Percentiles rank a stretch among this genome's conserved stretches.
phyloP scores from a whole-genome alignment of 2,888 invertebrate genomes.

The Sinopyrophorus schimmeli region DNA sequence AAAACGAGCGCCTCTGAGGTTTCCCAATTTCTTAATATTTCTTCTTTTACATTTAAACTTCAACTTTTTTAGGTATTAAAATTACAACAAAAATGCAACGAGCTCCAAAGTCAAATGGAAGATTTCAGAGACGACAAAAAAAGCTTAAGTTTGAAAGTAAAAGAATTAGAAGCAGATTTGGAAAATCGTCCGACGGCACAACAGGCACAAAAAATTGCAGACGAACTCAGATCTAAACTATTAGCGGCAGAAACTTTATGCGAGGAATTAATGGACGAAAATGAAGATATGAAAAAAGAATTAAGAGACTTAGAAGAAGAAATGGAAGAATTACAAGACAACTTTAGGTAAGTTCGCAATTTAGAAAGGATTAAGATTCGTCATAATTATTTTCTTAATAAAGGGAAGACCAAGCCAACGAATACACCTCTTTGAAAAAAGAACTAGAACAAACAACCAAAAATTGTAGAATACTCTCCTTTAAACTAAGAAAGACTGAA shows the following conservation, averaged over 20 bases:
- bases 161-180: conserved; percentile 74
- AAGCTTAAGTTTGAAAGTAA: conserved; percentile 68
- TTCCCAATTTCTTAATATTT: background rate
- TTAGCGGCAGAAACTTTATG: conserved; percentile 89
- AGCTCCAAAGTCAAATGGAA: conserved; percentile 78
- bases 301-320: conserved; percentile 92
- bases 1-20: conserved; percentile 74
- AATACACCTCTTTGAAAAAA: conserved; percentile 90
- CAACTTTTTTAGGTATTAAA: conserved; percentile 63
- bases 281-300: conserved; percentile 92
- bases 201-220: conserved; percentile 63
- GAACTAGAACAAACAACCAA: conserved; percentile 97
- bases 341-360: conserved; percentile 75
- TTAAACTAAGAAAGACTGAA: conserved; percentile 96
- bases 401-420: conserved; percentile 96
- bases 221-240: conserved; percentile 80
- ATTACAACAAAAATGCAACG: conserved; percentile 85
- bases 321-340: conserved; percentile 99
- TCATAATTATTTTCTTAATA: conserved; percentile 27
- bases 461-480: conserved; percentile 96
- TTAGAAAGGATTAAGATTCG: background rate
- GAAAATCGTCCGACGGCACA: conserved; percentile 61
- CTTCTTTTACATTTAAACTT: no score
- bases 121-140: conserved; percentile 80
- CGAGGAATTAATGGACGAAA: conserved; percentile 94